Base-by-base conservation (phyloP, 1,140 invertebrate genomes). In the Eupristina koningsbergeri region DNA sequence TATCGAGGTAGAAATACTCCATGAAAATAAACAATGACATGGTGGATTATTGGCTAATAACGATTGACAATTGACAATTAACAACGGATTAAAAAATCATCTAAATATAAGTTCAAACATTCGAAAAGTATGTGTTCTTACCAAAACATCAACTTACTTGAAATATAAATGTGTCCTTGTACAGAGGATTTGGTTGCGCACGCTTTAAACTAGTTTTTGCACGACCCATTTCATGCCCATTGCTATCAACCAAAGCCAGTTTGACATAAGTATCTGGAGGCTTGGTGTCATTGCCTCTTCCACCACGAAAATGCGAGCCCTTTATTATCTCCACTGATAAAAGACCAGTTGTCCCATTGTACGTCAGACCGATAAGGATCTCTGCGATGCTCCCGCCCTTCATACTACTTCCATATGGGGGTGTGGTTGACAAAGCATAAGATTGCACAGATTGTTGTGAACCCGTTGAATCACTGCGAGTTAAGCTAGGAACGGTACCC, bases 151-250 rank as follows among this genome's bases (percentile, higher is more conserved):
- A 26, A 29, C 89, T 91, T 92, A 97, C 96, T 94, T 98, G 98
- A 93, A 98, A 99, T 91, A 98, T 96, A 91, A 99, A 99, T 1
- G 97, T 97, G 93, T 99, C 98, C 91, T 98, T 98, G 89, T 98
- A 99, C 15, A 98, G 94, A 63, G 98, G 98, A 94, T 98, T 98
- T 36, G 98, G 98, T 91, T 98, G 98, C 29, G 97, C 97, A 50
- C 98, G 94, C 86, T 97, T 93, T 0, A 98, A 95, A 34, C 97
- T 97, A 11, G 98, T 98, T 92, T 99, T 99, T 88, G 96, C 96
- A 63, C 97, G 94, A 0, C 97, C 96, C 91, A 99, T 96, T 92
- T 98, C 97, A 92, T 98, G 97, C 19, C 97, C 97, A 87, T 96
- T 97, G 71, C 97, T 98, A 88, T 97, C 98, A 80, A 98, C 96